Evolutionary conservation across 1,140 invertebrate genomes (phyloP), one percentile per base, ranked within the genome.

Genomic region (Hylyphantes graminicola): DNA sequence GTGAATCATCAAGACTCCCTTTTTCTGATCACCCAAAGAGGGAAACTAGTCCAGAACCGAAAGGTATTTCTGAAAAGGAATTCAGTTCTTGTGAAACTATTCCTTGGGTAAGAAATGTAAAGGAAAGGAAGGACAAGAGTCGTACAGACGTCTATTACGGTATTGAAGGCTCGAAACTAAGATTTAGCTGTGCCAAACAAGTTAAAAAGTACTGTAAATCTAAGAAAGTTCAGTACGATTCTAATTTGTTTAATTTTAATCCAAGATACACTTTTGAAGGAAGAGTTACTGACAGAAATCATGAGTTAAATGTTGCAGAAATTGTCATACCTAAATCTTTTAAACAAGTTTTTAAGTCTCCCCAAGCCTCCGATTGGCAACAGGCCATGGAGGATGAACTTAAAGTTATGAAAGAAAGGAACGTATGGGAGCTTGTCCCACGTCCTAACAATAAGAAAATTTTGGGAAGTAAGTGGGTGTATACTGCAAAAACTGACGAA

Each of bases 161-260:
- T 72, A 54, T 17, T 3, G n/a, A 72, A 72, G 48, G 17, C 7
- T 51, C 12, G n/a, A 13, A 12, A 53, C 50, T 10, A 13, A 2
- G 68, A 21, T 54, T 54, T 17, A 50, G 50, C 10, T 72, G n/a
- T 11, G 50, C 53, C n/a, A 72, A 72, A 9, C 48, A 72, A 53
- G 15, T 72, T 15, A 13, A 54, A 54, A 7, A 51, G 68, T 72
- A 72, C 7, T 8, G 68, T 54, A 17, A 53, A 7, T 9, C n/a
- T 50, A 12, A 72, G 7, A 53, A 53, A 50, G n/a, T 50, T 50
- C 0, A 7, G 50, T 72, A 51, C 53, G 12, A 72, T 72, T 17
- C 17, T 15, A 72, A 13, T 72, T 72, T 72, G 68, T 72, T 72
- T 72, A 50, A 55, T 21, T 72, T 72, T 72, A 21, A 35, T 17